These are phyloP conservation scores for Cataglyphis livida DNA, from an alignment of 2,888 invertebrate genomes.

Conservation along the genomic window DNA sequence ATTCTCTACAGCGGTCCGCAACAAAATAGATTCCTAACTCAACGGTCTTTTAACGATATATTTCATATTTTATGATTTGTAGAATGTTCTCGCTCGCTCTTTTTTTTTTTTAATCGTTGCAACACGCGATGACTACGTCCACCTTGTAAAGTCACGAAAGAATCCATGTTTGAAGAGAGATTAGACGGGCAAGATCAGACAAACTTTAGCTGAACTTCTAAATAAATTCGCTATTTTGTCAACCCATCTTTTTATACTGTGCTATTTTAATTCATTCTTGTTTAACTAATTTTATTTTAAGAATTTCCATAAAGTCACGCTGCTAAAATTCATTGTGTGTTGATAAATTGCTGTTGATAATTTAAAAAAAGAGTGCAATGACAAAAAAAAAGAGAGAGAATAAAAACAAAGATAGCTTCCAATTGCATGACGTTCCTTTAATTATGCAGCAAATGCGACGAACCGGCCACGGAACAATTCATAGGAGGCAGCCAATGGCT, in stretches of 20 bases:
- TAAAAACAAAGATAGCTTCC: slow-evolving; percentile 72
- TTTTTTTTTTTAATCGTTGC: slow-evolving; percentile 58
- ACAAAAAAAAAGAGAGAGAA: slow-evolving; percentile 47
- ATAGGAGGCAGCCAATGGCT: slow-evolving; percentile 79
- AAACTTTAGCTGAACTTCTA: not conserved
- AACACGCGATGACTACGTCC: slow-evolving; percentile 43
- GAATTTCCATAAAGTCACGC: not conserved
- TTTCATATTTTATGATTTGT: slow-evolving; percentile 84
- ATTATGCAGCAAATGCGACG: slow-evolving; percentile 82
- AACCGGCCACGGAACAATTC: slow-evolving; percentile 78
- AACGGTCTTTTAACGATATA: slow-evolving; percentile 75
- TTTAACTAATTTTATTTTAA: not conserved
- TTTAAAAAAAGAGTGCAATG: slow-evolving; percentile 42
- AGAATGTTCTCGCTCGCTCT: slow-evolving; percentile 74
- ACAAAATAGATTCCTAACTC: slow-evolving; percentile 71
- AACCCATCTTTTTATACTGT: not conserved
- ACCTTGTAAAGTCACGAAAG: slow-evolving; percentile 10
- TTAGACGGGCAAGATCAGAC: slow-evolving; percentile 24
- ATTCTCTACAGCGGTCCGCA: slow-evolving; percentile 39
- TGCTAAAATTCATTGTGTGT: not conserved
- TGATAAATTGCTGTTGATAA: not conserved
- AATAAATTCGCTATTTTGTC: not conserved
- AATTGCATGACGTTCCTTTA: slow-evolving; percentile 83
- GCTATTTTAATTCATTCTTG: not conserved
- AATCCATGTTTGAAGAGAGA: slow-evolving; percentile 30